phyloP scores from a whole-genome alignment of 2,797 vertebrate genomes.

The Heteromormyrus szaboi region DNA sequence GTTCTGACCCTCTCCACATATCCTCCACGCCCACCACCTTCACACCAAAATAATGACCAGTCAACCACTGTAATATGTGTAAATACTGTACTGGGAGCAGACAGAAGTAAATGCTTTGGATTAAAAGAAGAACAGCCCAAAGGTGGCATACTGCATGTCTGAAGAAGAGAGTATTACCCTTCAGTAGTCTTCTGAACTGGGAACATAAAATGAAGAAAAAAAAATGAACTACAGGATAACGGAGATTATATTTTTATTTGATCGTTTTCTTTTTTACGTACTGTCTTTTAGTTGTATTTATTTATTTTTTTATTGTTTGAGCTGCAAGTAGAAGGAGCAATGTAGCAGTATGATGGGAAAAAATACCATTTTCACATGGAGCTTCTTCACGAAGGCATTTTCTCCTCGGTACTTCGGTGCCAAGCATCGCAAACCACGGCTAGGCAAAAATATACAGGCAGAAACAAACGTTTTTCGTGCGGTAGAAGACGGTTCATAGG shows the following conservation, averaged over 20 bases:
- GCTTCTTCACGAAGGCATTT: slow-evolving; percentile 19
- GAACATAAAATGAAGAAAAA: background rate
- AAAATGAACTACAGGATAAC: background rate
- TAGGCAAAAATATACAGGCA: slow-evolving; percentile 4
- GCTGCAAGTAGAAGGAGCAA: slow-evolving; percentile 60
- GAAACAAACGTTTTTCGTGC: background rate
- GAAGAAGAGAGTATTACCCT: slow-evolving; percentile 72
- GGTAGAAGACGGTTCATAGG: background rate
- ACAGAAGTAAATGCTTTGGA: slow-evolving; percentile 70
- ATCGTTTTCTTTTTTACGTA: slow-evolving; percentile 24
- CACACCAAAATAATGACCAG: slow-evolving; percentile 35
- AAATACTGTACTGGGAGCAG: slow-evolving; percentile 63
- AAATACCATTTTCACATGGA: slow-evolving; percentile 57
- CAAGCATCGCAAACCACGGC: background rate
- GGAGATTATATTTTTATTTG: slow-evolving; percentile 43
- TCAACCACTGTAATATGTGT: slow-evolving; percentile 73
- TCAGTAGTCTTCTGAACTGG: slow-evolving; percentile 47
- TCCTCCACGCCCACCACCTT: slow-evolving; percentile 20
- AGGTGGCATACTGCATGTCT: slow-evolving; percentile 86
- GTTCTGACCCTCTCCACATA: background rate
- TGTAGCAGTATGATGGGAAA: slow-evolving; percentile 72
- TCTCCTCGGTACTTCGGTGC: slow-evolving; percentile 13
- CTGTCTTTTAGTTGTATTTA: slow-evolving; percentile 28
- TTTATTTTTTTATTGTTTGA: slow-evolving; percentile 39
- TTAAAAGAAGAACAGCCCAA: slow-evolving; percentile 70